Base-by-base conservation (phyloP, 2,888 invertebrate species). In the Heliconius aoede region DNA sequence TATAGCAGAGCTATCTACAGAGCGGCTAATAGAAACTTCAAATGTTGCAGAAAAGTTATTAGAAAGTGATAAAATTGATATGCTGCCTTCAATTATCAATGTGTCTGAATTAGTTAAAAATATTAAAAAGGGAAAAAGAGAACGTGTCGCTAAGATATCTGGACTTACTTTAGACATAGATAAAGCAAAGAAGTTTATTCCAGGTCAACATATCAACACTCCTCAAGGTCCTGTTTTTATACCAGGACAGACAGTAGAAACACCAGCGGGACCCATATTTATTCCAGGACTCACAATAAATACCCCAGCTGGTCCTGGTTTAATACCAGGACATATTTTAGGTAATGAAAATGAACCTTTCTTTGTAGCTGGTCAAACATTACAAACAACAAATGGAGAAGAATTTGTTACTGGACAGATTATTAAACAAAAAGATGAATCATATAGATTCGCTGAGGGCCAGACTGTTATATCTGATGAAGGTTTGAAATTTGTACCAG, bases 281-380 rank as follows among this genome's bases (percentile, higher is more conserved):
- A 95, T 97, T 58, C 97, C 97, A 28, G 97, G 97, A 2, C 94
- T 97, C 78, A 96, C 96, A 62, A 95, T 97, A 21, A 95, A 95
- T 82, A 96, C 96, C 3, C 96, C 96, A 30, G 93, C 95, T 67
- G 96, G 96, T 36, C 96, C 96, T 0, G 95, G 95, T 36, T 91
- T 97, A 26, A 95, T 97, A 80, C 96, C 97, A n/a, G 97, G 97
- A 3, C 96, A 97, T 83, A 95, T 97, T 80, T 92, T 97, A 73
- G 94, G 94, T 32, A 94, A 95, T 79, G 95, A 95, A 83, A 92
- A 90, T 80, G 94, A 95, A 72, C 95, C 96, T 0, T 95, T 96
- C 80, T 97, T 97, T 88, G 91, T 97, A 55, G 96, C 96, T 40
- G 96, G 97, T 1, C 96, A 97, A 90, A 95, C 96, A 0, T 88